These are phyloP conservation scores for Oxyura jamaicensis DNA, from an alignment of 2,113 vertebrate genomes.

Conservation along the genomic window DNA sequence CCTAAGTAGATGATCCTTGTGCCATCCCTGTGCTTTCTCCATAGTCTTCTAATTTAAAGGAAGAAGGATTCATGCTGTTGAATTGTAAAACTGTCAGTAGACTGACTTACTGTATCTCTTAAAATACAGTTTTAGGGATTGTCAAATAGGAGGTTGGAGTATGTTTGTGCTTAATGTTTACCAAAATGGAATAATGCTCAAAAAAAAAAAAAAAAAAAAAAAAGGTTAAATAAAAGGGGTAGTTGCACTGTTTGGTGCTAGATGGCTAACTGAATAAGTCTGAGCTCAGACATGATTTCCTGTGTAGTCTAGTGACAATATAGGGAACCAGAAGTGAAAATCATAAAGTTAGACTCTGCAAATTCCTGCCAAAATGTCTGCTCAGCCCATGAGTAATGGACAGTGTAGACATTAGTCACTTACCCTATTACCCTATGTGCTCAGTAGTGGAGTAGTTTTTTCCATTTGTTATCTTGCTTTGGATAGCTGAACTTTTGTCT, in stretches of 20 bases:
- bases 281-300: not conserved
- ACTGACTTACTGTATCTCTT: no score
- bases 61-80: no score
- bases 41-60: no score
- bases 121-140: no score
- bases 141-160: no score
- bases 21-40: no score
- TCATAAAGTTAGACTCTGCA: not conserved
- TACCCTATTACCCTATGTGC: not conserved
- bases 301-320: not conserved
- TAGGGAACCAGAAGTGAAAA: not conserved
- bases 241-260: not conserved
- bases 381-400: not conserved
- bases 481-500: not conserved
- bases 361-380: not conserved
- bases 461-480: not conserved
- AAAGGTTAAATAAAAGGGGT: not conserved
- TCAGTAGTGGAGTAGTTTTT: not conserved
- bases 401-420: not conserved
- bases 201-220: not conserved
- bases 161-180: not conserved
- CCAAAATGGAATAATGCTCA: not conserved
- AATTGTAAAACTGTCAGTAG: no score
- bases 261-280: not conserved
- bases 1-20: no score